Base-by-base conservation (phyloP, 2,113 vertebrate genomes). In the Orycteropus afer region DNA sequence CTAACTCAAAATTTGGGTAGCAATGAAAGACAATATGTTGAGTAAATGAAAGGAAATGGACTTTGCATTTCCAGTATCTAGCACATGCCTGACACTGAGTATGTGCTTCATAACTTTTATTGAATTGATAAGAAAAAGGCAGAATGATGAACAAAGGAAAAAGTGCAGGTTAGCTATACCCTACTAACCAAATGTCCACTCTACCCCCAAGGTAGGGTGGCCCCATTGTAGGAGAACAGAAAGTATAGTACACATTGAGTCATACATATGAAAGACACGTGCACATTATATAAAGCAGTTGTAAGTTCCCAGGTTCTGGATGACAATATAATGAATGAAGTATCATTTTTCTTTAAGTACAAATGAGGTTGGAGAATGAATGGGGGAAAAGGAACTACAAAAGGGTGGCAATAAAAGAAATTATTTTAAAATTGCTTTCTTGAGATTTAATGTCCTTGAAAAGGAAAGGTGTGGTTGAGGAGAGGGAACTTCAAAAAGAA, bases 401-500 rank as follows among this genome's bases (percentile, higher is more conserved):
- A 96, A 73, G 49, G 34, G 32, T 89, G 37, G 53, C 69, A 80
- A 93, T 85, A 86, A 96, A 94, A 95, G 82, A 91, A 95, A 95
- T 91, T 57, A 40, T 89, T 96, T 97, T 92, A 55, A 59, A 34
- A 89, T 94, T 32, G 45, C 67, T 96, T 96, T 94, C 91, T 97
- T 89, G 89, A 88, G 96, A 95, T 93, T 96, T 84, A 84, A 77
- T 42, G 80, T 83, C 77, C 59, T 93, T 97, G 86, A 82, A 96
- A 96, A 96, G 93, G 59, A 96, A 94, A 93, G 93, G 95, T 57
- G 84, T 89, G 87, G 94, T 83, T 83, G 80, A 87, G 42, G 27
- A 94, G 80, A 88, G 22, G 73, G 37, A 91, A 91, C 93, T 93
- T 95, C 83, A 94, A 93, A 97, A 91, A 94, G 83, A 91, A 95